Base-by-base conservation (phyloP, 2,797 vertebrate genomes). In the Cyprinodon diabolis region DNA sequence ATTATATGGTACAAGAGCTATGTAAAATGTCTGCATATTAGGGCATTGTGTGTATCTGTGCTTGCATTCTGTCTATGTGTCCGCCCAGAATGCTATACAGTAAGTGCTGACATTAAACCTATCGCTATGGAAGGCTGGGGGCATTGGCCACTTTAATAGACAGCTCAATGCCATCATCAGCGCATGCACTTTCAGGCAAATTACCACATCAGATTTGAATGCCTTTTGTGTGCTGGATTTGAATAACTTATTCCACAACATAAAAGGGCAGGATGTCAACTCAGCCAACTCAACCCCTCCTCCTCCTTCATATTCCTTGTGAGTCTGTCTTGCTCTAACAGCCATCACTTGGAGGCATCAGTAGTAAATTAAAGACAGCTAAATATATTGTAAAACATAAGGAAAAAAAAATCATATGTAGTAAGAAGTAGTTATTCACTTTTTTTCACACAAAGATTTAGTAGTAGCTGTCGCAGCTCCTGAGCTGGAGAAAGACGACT, bases 161-260 rank as follows among this genome's bases (percentile, higher is more conserved):
- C 89, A 83, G 80, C 82, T 86, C 68, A 76, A 63, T 11, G 0
- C 54, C 72, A 88, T 80, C 70, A 81, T 79, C 79, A 86, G 86
- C 68, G 83, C 89, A 86, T 75, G 66, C 75, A 83, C 78, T 74
- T 84, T 87, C 73, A 74, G 82, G 76, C 71, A 85, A 83, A 92
- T 82, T 40, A 83, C 70, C 75, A 78, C 72, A 79, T 87, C 83
- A 79, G 40, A 77, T 90, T 83, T 84, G 51, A 88, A 81, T 51
- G 11, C 66, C 70, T 62, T 74, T 72, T 80, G 69, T 76, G 54
- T 57, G 60, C 62, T 67, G 72, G 68, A 73, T 68, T 86, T 89
- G 67, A 88, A 89, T 85, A 85, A 87, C 68, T 76, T 71, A 76
- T 80, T 78, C 47, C 68, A 79, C 19, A 74, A 82, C 68, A 81